Evolutionary conservation across 2,113 vertebrate genomes (phyloP).

Genomic region (Strigops habroptila): DNA sequence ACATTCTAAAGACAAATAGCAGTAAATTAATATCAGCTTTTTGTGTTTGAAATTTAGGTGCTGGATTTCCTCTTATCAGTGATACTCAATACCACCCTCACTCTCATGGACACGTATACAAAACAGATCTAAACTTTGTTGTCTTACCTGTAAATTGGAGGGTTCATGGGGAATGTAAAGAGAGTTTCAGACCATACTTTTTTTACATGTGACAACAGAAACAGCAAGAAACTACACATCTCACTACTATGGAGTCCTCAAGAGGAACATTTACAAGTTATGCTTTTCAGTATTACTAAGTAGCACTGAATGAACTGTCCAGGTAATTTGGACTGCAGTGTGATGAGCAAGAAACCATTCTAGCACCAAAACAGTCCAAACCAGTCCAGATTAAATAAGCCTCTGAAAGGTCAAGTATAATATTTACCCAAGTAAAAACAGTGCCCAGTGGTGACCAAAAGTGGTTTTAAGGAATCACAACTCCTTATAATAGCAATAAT

Average conservation of each 20-base stretch:
- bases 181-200: not conserved
- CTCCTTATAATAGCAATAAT: not conserved
- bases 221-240: not conserved
- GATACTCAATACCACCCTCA: not conserved
- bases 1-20: not conserved
- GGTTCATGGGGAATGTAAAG: not conserved
- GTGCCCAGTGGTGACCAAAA: not conserved
- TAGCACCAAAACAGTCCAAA: not conserved
- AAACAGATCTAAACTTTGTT: not conserved
- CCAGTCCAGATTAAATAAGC: not conserved
- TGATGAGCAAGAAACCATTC: not conserved
- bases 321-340: not conserved
- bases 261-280: not conserved
- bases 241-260: accelerated
- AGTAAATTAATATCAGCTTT: not conserved
- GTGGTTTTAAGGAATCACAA: not conserved
- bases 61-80: not conserved
- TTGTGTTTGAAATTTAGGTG: not conserved
- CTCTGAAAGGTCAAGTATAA: not conserved
- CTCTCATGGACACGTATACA: accelerated
- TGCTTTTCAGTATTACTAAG: not conserved
- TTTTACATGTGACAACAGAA: not conserved
- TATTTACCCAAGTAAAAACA: not conserved
- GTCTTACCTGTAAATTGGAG: not conserved
- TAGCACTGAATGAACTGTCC: not conserved